Evolutionary conservation across 2,888 invertebrate genomes (phyloP), one percentile per base, ranked within the genome.

Genomic region (Noctua pronuba): DNA sequence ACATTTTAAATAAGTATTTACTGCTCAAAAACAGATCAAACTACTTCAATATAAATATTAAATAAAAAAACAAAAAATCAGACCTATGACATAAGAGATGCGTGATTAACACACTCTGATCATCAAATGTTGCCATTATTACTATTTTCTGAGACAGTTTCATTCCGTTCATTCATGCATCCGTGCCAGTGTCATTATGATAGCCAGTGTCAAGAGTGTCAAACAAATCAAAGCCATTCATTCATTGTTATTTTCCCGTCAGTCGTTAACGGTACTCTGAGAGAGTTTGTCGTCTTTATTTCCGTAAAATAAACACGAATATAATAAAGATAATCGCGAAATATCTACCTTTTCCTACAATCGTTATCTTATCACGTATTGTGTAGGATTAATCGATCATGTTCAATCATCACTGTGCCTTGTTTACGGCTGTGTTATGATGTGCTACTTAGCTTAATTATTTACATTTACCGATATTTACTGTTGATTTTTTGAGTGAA

Each of bases 311-410:
- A 88, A 89, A 88, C 76, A 89, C 89, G 86, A 83, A 83, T 87
- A 80, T 83, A 86, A 86, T 82, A 86, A 80, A 86, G 46, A 87
- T 88, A 85, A 91, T 89, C 89, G 82, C 78, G 79, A 67, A 85
- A 85, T 83, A 90, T 82, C 82, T 84, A 86, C 73, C 49, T 83
- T 86, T 90, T 87, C 74, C 84, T 76, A 84, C 80, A 89, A 80
- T 83, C 87, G 78, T 86, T 93, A 94, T 94, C 94, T 94, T 93
- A 95, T 94, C 95, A 81, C 67, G 49, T 62, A 79, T 81, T 90
- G 82, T 83, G 83, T 82, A 88, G 81, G 79, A 88, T 91, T 90
- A 88, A 93, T 93, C 91, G 90, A 94, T 92, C 89, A 93, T 93
- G 92, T 90, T 88, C 89, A 89, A 89, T 88, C 85, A 84, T 78